A percentile compares a stretch with the other conserved stretches of the same genome.
Evolutionary conservation across 2,888 invertebrate species (phyloP).

Genomic region (Pterostichus niger): DNA sequence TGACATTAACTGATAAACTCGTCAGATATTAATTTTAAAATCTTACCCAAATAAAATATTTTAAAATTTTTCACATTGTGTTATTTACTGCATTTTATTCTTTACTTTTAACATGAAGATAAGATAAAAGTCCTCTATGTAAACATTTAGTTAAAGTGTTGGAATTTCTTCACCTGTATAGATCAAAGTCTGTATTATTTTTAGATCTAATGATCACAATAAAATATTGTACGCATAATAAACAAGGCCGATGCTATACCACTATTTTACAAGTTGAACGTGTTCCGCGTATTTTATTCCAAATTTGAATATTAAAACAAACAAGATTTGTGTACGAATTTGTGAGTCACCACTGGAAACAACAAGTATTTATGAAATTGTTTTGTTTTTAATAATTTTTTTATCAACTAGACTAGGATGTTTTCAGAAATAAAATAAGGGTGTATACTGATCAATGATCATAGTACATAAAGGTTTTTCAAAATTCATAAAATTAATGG

Average conservation of each 20-base stretch:
- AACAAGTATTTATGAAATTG: no score
- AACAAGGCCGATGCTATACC: slow-evolving; percentile 12
- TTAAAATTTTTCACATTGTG: no score
- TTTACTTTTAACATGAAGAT: background rate
- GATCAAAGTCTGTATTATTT: slow-evolving; percentile 19
- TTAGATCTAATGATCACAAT: slow-evolving; percentile 17
- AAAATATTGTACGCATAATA: slow-evolving; percentile 7
- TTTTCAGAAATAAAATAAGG: no score
- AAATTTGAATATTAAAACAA: slow-evolving; percentile 20
- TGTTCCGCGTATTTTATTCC: slow-evolving; percentile 10
- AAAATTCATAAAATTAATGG: no score
- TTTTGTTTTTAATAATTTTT: no score
- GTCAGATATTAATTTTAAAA: no score
- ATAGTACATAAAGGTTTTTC: no score
- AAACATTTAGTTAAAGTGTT: background rate
- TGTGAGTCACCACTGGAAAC: no score
- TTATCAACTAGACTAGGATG: no score
- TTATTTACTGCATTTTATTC: background rate
- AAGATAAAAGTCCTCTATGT: slow-evolving; percentile 4
- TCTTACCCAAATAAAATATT: no score
- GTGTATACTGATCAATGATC: no score
- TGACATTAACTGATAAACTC: no score
- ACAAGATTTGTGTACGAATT: background rate
- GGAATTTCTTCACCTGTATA: slow-evolving; percentile 11
- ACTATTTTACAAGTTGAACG: slow-evolving; percentile 27